Evolutionary conservation across 2,888 invertebrate genomes (phyloP), one percentile per base, ranked within the genome.

Genomic region (Anoplius nigerrimus): DNA sequence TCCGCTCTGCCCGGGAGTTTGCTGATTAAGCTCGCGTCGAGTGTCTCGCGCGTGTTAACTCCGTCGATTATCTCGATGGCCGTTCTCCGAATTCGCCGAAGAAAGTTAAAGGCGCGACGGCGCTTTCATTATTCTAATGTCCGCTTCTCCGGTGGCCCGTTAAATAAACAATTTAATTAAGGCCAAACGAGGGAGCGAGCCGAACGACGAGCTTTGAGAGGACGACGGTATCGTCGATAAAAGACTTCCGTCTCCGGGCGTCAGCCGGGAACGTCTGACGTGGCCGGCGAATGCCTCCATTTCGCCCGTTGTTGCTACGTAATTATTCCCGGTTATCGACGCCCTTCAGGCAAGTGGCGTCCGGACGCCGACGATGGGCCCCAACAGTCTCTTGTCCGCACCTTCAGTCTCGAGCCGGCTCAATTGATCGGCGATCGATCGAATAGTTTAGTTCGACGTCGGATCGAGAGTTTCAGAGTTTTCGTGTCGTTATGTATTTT

Each of bases 131-230:
- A 78, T 80, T 74, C 74, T 74, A 69, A 70, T 65, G 67, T 67
- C 65, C 66, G 69, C 69, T 74, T 66, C 64, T 22, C 59, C 46
- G 56, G 46, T 43, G 24, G 55, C 21, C 42, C 76, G 73, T 81
- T 75, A 76, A 74, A 79, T 78, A 81, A 81, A 81, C 81, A 81
- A 81, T 81, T 81, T 78, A 81, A 81, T 81, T 81, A 81, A 81
- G 75, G 69, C 72, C 71, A 76, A n/a, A 78, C 74, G 75, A 75
- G 57, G 63, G 62, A 21, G 20, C 68, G 61, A 54, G 34, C 62
- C 71, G 64, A 43, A n/a, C 53, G 63, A 71, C 63, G 64, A 66
- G 18, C 45, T 51, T 52, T n/a, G 15, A 18, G 22, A 20, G 20
- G 51, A 54, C n/a, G n/a, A n/a, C n/a, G 53, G 57, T 51, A 51